Base-by-base conservation (phyloP, 2,113 vertebrate species). In the Antennarius striatus region DNA sequence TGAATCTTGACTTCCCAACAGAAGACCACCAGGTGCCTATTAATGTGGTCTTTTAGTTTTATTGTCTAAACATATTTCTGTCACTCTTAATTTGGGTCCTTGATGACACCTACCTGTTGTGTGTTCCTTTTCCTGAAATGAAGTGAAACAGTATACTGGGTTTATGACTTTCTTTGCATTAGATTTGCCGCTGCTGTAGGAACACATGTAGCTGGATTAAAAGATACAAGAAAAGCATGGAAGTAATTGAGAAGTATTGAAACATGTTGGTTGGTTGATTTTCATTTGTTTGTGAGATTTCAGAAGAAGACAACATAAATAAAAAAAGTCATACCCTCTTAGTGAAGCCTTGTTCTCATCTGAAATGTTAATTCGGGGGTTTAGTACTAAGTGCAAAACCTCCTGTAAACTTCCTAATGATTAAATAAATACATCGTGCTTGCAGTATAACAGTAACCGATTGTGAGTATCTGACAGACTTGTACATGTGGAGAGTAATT, bases 401-500 rank as follows among this genome's bases (percentile, higher is more conserved):
- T 5, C 4, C 12, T 10, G 3, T 15, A 43, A 69, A 43, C 17
- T 12, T 17, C 7, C 1, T 7, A 28, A 16, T 16, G n/a, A n/a
- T n/a, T n/a, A 61, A 29, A 10, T 36, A 5, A 61, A 56, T 39
- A 51, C 45, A 15, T 29, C 56, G 32, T 60, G 22, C 55, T 39
- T n/a, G 59, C 30, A 71, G 14, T 43, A 32, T 1, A 49, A 4
- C n/a, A 36, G 43, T 52, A 22, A 22, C 22, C 22, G 2, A 22
- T 5, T 39, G 47, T 16, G 36, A 39, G 30, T 62, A 14, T 17
- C 11, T 51, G 9, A 45, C 15, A 30, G 28, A 68, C 32, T 42
- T 12, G 16, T 36, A 54, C 54, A 63, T 15, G 42, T 50, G 39
- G 29, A 43, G 32, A 8, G 49, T 50, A 58, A 63, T 7, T 56